Conservation (phyloP, 2,797 vertebrate genomes). For the Platyrinchus mystaceus region DNA sequence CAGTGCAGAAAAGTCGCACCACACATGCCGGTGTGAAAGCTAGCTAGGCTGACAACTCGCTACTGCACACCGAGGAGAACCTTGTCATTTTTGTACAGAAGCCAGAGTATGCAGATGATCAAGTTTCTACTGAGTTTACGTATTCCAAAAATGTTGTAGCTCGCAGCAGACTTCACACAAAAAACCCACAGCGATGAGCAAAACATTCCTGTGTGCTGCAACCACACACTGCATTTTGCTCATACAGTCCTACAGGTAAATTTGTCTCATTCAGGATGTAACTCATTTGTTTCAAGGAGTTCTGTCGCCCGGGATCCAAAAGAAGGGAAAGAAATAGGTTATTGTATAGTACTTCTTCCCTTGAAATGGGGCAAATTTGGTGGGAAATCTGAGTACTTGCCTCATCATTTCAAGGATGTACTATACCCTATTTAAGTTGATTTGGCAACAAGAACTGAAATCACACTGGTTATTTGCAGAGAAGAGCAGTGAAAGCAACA, state of each 20-base stretch:
- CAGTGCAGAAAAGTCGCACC: neutral
- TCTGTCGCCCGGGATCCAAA: neutral
- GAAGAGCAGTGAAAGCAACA: neutral
- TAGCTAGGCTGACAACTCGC: neutral
- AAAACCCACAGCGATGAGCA: neutral
- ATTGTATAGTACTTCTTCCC: neutral
- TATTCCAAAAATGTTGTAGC: neutral
- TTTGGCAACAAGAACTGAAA: neutral
- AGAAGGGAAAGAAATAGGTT: neutral
- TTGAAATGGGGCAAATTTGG: neutral
- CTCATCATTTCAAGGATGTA: neutral
- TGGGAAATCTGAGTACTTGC: neutral
- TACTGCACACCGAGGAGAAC: neutral
- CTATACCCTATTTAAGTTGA: neutral
- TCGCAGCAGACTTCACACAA: neutral
- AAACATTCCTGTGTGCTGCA: accelerated
- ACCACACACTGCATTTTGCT: accelerated
- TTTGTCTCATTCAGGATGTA: neutral
- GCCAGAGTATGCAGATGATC: neutral
- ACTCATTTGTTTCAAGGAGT: neutral
- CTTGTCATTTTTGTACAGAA: neutral
- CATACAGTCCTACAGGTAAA: neutral
- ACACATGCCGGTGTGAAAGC: neutral
- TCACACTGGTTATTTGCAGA: neutral
- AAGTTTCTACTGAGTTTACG: accelerated